A percentile compares a stretch with the other conserved stretches of the same genome.
phyloP scores from a whole-genome alignment of 2,888 invertebrate genomes.

The Pandemis corylana region DNA sequence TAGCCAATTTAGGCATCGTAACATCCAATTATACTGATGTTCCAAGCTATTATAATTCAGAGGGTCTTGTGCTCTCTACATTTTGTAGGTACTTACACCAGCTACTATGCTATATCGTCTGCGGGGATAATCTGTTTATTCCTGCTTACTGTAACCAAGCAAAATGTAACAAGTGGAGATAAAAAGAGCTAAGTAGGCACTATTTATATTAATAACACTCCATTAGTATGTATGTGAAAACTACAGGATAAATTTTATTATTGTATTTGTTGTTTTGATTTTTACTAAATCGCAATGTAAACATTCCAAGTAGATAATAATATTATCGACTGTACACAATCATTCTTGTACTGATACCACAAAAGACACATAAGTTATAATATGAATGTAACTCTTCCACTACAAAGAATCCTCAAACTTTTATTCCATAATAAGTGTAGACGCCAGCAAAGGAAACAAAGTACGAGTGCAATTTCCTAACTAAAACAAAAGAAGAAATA shows the following conservation, averaged over 20 bases:
- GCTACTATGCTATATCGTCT: not conserved
- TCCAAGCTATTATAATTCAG: conserved; percentile 1
- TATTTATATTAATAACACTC: no score
- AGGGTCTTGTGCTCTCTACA: not conserved
- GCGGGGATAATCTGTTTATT: not conserved
- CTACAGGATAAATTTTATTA: no score
- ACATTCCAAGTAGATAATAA: no score
- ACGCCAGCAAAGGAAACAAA: conserved; percentile 1
- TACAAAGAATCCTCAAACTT: not conserved
- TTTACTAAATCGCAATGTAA: no score
- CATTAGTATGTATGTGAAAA: no score
- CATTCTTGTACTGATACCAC: not conserved
- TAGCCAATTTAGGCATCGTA: conserved; percentile 6
- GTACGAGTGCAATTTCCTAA: conserved; percentile 1
- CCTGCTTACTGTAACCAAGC: no score
- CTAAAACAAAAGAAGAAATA: conserved; percentile 12
- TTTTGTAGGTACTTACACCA: not conserved
- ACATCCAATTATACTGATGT: conserved; percentile 9
- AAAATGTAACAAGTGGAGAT: no score
- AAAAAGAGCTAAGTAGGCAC: no score
- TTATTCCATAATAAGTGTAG: not conserved
- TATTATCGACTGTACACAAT: not conserved
- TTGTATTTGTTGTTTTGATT: no score
- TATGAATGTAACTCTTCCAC: not conserved
- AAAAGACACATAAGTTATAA: not conserved